A percentile compares a stretch with the other conserved stretches of the same genome.
Conservation (phyloP, 1,140 invertebrate species). For the Belonocnema kinseyi region DNA sequence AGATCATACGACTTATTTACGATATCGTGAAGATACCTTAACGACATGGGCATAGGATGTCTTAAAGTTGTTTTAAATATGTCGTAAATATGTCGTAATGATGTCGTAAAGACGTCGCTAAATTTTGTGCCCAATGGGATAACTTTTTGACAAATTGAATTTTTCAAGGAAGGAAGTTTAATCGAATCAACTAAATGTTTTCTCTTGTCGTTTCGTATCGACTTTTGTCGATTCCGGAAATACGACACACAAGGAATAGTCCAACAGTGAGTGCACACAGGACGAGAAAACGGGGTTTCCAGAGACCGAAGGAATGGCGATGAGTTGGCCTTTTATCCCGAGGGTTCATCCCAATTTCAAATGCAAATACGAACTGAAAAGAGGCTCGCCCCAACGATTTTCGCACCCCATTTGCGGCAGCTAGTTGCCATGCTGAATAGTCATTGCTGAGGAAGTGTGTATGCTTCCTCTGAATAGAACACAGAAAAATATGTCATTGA, state of each 20-base stretch:
- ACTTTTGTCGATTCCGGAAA: slow-evolving; percentile 41
- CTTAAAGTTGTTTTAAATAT: no score
- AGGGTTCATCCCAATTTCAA: slow-evolving; percentile 68
- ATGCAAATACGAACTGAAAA: slow-evolving; percentile 65
- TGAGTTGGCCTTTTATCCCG: slow-evolving; percentile 54
- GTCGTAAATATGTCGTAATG: no score
- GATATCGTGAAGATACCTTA: no score
- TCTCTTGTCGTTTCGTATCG: slow-evolving; percentile 37
- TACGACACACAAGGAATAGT: slow-evolving; percentile 44
- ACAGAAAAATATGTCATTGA: slow-evolving; percentile 14
- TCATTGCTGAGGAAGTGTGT: slow-evolving; percentile 43
- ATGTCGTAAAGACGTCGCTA: no score
- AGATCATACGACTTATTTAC: no score
- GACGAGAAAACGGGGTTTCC: slow-evolving; percentile 54
- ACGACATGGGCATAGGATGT: no score
- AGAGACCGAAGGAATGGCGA: slow-evolving; percentile 49
- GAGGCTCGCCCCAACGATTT: slow-evolving; percentile 55
- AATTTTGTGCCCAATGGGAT: no score
- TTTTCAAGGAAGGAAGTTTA: slow-evolving; percentile 8
- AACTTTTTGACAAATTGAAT: slow-evolving; percentile 14
- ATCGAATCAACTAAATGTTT: slow-evolving; percentile 28
- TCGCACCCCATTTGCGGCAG: slow-evolving; percentile 57
- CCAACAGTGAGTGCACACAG: slow-evolving; percentile 49
- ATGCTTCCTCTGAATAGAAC: slow-evolving; percentile 1
- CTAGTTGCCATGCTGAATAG: slow-evolving; percentile 50